Conservation (phyloP, 2,888 invertebrate species). For the Lepidochrysops patricia region DNA sequence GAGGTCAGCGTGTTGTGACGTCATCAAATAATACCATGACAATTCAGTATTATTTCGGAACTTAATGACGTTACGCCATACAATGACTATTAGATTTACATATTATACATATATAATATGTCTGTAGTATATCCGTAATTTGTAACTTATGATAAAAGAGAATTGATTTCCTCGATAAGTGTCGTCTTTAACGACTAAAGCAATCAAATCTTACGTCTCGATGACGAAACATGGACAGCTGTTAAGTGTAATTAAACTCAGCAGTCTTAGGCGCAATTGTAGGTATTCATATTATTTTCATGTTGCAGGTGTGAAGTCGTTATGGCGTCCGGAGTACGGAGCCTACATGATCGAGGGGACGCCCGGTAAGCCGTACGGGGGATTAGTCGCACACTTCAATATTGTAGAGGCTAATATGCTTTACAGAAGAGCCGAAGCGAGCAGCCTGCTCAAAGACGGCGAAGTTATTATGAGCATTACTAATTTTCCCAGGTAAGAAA, state of each 20-base stretch:
- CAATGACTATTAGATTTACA: neutral
- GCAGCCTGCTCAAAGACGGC: constrained; percentile 81
- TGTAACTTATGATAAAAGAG: too few relatives aligned
- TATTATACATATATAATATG: too few relatives aligned
- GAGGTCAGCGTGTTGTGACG: neutral
- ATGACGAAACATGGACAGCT: neutral
- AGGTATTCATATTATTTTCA: neutral
- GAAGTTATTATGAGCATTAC: constrained; percentile 94
- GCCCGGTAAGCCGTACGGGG: constrained; percentile 96
- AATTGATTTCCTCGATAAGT: neutral
- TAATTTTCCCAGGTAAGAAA: constrained; percentile 88
- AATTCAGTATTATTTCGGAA: too few relatives aligned
- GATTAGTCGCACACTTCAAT: constrained; percentile 96
- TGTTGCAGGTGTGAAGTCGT: constrained; percentile 81
- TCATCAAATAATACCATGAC: neutral
- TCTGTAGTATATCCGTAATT: too few relatives aligned
- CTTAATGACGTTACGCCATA: neutral
- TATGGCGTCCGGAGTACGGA: constrained; percentile 99
- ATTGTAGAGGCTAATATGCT: constrained; percentile 98
- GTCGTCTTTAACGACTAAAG: neutral
- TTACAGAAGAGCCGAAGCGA: constrained; percentile 88
- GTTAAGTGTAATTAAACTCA: constrained; percentile 8
- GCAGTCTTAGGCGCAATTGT: neutral
- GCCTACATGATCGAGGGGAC: constrained; percentile 99
- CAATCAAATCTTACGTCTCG: neutral